Evolutionary conservation across 2,888 invertebrate species (phyloP), one percentile per base, ranked within the genome.

Genomic region (Craniophora ligustri): DNA sequence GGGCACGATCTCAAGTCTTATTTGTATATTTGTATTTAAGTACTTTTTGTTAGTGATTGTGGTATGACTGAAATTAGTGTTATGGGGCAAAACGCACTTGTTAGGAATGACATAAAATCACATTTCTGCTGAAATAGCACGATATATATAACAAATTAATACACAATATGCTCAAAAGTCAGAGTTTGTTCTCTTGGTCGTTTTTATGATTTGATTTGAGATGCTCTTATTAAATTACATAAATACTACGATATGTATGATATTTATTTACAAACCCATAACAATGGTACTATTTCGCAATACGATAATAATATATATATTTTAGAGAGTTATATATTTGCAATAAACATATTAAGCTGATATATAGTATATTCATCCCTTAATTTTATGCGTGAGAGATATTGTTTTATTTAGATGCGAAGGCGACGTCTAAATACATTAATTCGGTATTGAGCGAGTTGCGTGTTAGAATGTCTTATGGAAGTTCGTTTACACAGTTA

Each of bases 1-100:
- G 84, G 81, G 88, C 89, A 89, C 89, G 92, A 92, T 92, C 92
- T 92, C 92, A 92, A 81, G 88, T 84, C 72, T 83, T 84, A 78
- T 82, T 75, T 81, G 78, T 81, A 71, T 81, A 77, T 81, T 77
- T 76, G 77, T 84, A 79, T 86, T 79, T 89, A 84, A 85, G 82
- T 85, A 78, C 76, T 81, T 75, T 77, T 69, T 36, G 60, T 56
- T 63, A 19, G 39, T 72, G 79, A 78, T 73, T 75, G 75, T 68
- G 78, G 74, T 75, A 60, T 75, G 76, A 70, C 62, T 72, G 74
- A 57, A 75, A 72, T 48, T 18, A 61, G 63, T 75, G 62, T 67
- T 73, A 65, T 65, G 67, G 26, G 34, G 50, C 39, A 51, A 48
- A 62, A 60, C 36, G 36, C 47, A 51, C 34, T 55, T 59, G 19